Evolutionary conservation across 2,888 invertebrate genomes (phyloP).

Genomic region (Hymenopus coronatus): DNA sequence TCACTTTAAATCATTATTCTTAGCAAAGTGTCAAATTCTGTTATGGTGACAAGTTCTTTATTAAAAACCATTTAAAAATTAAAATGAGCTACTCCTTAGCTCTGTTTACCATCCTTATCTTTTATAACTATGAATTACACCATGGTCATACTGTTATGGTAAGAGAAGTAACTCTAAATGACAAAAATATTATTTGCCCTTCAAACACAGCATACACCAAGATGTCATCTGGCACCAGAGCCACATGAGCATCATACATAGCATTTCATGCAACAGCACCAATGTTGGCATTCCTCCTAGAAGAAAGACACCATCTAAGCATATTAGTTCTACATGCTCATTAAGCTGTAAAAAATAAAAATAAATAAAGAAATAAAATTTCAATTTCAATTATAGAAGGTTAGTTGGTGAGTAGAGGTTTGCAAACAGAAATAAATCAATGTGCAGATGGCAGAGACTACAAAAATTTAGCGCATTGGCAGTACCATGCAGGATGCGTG

Average conservation of each 20-base stretch:
- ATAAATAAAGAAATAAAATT: slow-evolving; percentile 6
- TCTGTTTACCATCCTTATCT: neutral
- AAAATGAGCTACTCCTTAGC: neutral
- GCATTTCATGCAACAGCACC: slow-evolving; percentile 7
- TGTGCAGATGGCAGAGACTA: slow-evolving; percentile 23
- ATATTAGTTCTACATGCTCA: slow-evolving; percentile 29
- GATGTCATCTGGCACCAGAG: neutral
- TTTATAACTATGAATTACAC: neutral
- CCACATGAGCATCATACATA: neutral
- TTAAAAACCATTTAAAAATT: neutral
- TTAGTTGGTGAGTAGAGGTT: slow-evolving; percentile 22
- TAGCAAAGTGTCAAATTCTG: neutral
- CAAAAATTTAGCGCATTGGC: slow-evolving; percentile 27
- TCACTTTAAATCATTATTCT: neutral
- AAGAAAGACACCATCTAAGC: slow-evolving; percentile 8
- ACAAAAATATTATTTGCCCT: neutral
- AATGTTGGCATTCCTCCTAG: slow-evolving; percentile 17
- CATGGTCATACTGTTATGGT: neutral
- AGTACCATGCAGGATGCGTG: slow-evolving; percentile 37
- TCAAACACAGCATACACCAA: neutral
- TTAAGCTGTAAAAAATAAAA: slow-evolving; percentile 29
- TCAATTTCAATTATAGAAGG: neutral
- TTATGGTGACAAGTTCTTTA: neutral
- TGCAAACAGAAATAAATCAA: slow-evolving; percentile 16
- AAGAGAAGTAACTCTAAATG: neutral